These are phyloP conservation scores for Centropus unirufus DNA, from an alignment of 2,113 vertebrate genomes.

Conservation along the genomic window DNA sequence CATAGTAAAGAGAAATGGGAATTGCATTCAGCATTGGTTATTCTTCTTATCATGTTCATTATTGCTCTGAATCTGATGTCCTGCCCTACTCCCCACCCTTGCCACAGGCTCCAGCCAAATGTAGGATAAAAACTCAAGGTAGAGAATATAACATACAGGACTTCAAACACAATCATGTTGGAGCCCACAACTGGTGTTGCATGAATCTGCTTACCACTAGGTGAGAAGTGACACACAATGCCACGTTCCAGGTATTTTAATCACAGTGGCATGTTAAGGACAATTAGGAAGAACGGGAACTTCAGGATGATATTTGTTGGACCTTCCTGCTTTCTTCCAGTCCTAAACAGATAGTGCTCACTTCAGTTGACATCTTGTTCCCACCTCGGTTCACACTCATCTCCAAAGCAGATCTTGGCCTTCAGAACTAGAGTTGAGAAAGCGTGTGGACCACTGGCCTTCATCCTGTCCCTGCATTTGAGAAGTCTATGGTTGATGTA, in stretches of 20 bases:
- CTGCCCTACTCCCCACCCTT: not conserved
- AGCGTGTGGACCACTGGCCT: not conserved
- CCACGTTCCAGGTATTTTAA: not conserved
- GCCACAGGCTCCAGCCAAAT: not conserved
- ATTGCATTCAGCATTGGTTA: not conserved
- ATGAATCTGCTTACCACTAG: not conserved
- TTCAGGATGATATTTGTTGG: not conserved
- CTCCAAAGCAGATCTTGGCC: not conserved
- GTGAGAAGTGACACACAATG: not conserved
- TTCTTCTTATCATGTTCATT: not conserved
- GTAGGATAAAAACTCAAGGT: not conserved
- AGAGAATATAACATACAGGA: not conserved
- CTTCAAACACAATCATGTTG: not conserved
- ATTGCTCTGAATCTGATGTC: not conserved
- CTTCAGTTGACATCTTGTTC: not conserved
- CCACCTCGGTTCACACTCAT: not conserved
- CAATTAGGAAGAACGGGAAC: not conserved
- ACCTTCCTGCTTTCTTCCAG: not conserved
- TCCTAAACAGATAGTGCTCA: not conserved
- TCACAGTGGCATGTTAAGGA: not conserved
- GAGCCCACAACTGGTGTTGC: not conserved
- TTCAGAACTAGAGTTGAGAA: not conserved
- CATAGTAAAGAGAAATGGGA: slow-evolving; percentile 45
- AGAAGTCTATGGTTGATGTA: not conserved
- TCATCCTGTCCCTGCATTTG: not conserved